These are phyloP conservation scores for Coryphaenoides rupestris DNA, from an alignment of 2,113 vertebrate genomes.

Conservation along the genomic window DNA sequence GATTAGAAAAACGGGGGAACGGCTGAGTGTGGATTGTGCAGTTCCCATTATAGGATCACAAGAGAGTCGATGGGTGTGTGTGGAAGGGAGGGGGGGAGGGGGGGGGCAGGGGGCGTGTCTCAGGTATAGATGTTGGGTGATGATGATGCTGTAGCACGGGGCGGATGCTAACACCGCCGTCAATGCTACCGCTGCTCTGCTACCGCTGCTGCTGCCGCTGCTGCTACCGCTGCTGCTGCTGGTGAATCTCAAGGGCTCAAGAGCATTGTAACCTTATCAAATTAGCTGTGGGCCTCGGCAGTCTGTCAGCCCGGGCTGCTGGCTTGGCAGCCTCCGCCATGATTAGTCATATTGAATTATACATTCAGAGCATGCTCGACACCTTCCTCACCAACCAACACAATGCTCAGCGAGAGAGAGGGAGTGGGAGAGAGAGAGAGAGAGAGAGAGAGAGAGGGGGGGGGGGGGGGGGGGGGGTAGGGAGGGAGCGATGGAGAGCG, in stretches of 20 bases:
- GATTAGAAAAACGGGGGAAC: constrained; percentile 25
- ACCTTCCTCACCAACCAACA: constrained; percentile 61
- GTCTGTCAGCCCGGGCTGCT: constrained; percentile 69
- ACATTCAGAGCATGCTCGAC: constrained; percentile 68
- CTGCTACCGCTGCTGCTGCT: constrained; percentile 35
- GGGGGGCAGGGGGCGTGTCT: constrained; percentile 44
- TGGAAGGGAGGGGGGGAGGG: no score
- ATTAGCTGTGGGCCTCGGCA: constrained; percentile 72
- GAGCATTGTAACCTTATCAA: constrained; percentile 74
- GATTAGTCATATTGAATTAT: constrained; percentile 82
- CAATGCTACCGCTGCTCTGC: no score
- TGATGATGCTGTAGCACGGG: not conserved
- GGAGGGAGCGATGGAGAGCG: constrained; percentile 4
- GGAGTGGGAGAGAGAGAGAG: constrained; percentile 36
- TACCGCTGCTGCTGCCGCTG: constrained; percentile 10
- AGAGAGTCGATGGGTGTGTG: constrained; percentile 32
- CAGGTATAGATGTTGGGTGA: constrained; percentile 38
- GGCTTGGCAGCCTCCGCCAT: constrained; percentile 70
- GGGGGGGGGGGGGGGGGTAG: not conserved
- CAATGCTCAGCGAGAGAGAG: constrained; percentile 33
- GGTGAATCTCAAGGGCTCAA: constrained; percentile 54
- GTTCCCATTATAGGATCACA: constrained; percentile 20
- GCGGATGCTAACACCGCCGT: no score
- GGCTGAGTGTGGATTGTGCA: constrained; percentile 19
- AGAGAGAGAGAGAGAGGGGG: constrained; percentile 14